Evolutionary conservation across 2,888 invertebrate species (phyloP).

Genomic region (Falcaria lacertinaria): DNA sequence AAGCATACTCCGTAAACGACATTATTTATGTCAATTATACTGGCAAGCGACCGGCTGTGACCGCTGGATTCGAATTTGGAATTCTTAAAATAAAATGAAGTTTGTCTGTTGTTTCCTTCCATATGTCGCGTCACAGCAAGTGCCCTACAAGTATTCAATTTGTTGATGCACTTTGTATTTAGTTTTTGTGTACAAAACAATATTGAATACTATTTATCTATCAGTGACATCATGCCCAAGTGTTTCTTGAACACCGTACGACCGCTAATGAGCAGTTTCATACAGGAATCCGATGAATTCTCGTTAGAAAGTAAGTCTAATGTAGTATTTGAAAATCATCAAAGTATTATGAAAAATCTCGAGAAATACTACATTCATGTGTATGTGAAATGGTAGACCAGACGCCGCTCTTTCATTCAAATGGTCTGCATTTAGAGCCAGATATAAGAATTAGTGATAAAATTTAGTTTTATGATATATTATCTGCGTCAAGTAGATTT

Average conservation of each 20-base stretch:
- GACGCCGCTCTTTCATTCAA: too few species aligned
- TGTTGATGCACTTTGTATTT: slow-evolving; percentile 27
- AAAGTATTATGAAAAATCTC: slow-evolving; percentile 11
- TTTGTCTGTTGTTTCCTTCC: slow-evolving; percentile 55
- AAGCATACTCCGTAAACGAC: slow-evolving; percentile 34
- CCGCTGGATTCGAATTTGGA: slow-evolving; percentile 48
- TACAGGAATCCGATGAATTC: slow-evolving; percentile 50
- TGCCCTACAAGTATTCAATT: slow-evolving; percentile 56
- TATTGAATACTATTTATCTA: slow-evolving; percentile 14
- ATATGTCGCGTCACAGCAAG: slow-evolving; percentile 53
- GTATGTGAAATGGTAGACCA: not conserved
- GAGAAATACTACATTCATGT: not conserved
- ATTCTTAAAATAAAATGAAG: slow-evolving; percentile 56
- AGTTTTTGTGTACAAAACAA: slow-evolving; percentile 22
- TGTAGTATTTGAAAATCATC: slow-evolving; percentile 9
- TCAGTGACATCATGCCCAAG: slow-evolving; percentile 54
- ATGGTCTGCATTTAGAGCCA: too few species aligned
- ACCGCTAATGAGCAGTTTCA: slow-evolving; percentile 43
- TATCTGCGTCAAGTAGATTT: too few species aligned
- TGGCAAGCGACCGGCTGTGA: slow-evolving; percentile 42
- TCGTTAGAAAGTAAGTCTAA: slow-evolving; percentile 50
- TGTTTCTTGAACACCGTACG: slow-evolving; percentile 63
- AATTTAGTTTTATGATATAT: too few species aligned
- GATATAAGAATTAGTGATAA: too few species aligned
- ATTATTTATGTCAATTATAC: slow-evolving; percentile 22